A percentile compares a stretch with the other conserved stretches of the same genome.
Conservation (phyloP, 2,797 vertebrate genomes). For the Pteropus rufus region DNA sequence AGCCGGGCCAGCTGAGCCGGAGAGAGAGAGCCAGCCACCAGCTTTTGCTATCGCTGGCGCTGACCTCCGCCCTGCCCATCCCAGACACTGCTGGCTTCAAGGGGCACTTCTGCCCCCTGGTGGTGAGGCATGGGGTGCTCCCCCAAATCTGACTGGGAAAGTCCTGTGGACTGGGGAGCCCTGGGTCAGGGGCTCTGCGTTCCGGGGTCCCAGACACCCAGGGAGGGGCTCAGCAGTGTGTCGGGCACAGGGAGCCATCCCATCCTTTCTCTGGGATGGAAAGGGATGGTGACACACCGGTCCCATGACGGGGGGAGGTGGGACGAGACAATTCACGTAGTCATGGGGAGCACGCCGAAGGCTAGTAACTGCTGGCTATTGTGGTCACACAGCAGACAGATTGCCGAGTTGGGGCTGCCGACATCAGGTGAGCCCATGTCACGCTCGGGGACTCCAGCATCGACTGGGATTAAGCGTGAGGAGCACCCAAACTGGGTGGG, state of each 20-base stretch:
- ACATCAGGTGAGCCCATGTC: rapidly evolving
- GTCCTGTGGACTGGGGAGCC: not conserved
- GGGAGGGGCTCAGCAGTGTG: not conserved
- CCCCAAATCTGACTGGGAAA: not conserved
- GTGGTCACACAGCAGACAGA: rapidly evolving
- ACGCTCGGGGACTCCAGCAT: rapidly evolving
- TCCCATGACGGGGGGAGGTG: not conserved
- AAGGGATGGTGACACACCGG: not conserved
- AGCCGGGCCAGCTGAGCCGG: not conserved
- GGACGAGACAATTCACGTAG: rapidly evolving
- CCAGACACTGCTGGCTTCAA: not conserved
- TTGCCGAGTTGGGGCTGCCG: rapidly evolving
- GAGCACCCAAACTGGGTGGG: rapidly evolving
- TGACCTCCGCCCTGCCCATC: not conserved
- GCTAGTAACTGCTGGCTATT: not conserved
- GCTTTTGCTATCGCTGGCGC: rapidly evolving
- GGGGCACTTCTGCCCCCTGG: not conserved
- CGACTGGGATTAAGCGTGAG: rapidly evolving
- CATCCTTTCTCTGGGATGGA: not conserved
- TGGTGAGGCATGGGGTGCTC: not conserved
- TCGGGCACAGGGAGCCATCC: rapidly evolving
- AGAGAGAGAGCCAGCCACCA: not conserved
- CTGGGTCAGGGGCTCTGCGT: not conserved
- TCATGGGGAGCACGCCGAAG: not conserved
- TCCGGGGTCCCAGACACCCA: not conserved